Evolutionary conservation across 2,888 invertebrate species (phyloP).

Genomic region (Caenorhabditis zanzibari): DNA sequence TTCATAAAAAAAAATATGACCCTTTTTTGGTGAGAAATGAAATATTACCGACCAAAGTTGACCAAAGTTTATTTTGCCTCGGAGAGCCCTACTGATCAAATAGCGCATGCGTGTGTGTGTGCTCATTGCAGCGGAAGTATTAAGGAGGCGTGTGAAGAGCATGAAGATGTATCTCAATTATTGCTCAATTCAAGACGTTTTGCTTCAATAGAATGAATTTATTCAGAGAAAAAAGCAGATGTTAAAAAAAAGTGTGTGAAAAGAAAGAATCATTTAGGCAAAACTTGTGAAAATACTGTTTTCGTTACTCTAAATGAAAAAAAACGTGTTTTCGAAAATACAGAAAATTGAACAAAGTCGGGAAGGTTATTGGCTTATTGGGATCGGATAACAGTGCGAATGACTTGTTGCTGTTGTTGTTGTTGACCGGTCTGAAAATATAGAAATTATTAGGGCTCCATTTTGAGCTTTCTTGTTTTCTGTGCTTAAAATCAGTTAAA

Average conservation of each 20-base stretch:
- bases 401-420: conserved; percentile 53
- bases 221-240: neutral
- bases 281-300: neutral
- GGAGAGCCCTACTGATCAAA: no score
- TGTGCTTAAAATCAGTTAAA: no score
- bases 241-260: neutral
- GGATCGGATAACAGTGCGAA: conserved; percentile 53
- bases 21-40: neutral
- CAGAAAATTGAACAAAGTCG: neutral
- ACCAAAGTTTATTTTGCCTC: no score
- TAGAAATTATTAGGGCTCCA: no score
- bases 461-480: no score
- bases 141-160: neutral
- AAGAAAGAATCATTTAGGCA: neutral
- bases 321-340: neutral
- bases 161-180: conserved; percentile 7
- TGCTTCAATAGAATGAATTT: neutral
- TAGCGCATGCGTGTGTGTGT: no score
- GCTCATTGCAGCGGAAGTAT: conserved; percentile 20
- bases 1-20: no score
- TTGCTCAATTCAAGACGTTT: neutral
- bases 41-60: neutral
- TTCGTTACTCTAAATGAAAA: neutral
- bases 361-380: conserved; percentile 17
- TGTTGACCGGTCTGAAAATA: conserved; percentile 49